phyloP scores from a whole-genome alignment of 1,140 invertebrate genomes.

The Hylyphantes graminicola region DNA sequence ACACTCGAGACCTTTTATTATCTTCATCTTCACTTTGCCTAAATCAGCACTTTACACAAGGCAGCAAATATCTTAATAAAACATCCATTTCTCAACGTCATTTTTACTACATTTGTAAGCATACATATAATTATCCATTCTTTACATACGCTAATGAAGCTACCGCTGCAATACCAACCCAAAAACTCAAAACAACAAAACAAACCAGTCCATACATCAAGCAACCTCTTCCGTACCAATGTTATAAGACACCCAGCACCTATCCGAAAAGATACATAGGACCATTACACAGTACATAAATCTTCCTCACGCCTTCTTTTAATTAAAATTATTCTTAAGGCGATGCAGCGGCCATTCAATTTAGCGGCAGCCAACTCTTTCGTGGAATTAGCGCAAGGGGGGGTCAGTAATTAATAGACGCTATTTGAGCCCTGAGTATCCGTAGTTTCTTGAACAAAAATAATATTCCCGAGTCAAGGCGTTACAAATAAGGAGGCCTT shows the following conservation, averaged over 20 bases:
- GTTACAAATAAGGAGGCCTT: conserved; percentile 29
- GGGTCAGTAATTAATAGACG: conserved; percentile 29
- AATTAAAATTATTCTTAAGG: conserved; percentile 36
- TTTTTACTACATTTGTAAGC: no score
- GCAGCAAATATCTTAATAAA: no score
- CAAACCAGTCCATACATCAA: no score
- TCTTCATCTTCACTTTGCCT: no score
- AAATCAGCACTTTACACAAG: no score
- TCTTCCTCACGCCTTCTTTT: conserved; percentile 34
- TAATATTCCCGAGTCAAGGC: conserved; percentile 41
- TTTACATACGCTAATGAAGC: no score
- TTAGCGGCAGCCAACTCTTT: conserved; percentile 19
- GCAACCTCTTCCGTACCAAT: no score
- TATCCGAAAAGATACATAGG: conserved; percentile 14
- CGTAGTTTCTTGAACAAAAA: conserved; percentile 21
- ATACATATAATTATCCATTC: no score
- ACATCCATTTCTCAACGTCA: no score
- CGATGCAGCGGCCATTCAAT: conserved; percentile 8
- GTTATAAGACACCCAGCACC: background rate
- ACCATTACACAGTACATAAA: conserved; percentile 30
- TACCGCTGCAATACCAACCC: no score
- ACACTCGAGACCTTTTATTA: no score
- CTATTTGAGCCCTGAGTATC: conserved; percentile 25
- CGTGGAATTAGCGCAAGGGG: conserved; percentile 6
- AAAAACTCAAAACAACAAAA: no score